These are phyloP conservation scores for Pseudocheirus occidentalis DNA, from an alignment of 2,797 vertebrate species.

Conservation along the genomic window DNA sequence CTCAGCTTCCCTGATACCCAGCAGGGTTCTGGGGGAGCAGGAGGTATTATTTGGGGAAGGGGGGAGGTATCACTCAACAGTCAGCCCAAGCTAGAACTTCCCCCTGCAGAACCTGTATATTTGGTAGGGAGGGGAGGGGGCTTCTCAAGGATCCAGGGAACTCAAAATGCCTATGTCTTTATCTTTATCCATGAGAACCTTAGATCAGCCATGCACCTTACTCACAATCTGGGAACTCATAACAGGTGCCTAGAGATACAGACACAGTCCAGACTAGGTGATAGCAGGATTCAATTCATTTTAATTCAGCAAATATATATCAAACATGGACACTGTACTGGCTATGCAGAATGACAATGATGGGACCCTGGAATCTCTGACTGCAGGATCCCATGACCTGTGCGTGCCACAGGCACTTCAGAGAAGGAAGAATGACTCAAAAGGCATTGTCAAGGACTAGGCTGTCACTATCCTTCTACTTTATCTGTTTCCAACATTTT, in stretches of 20 bases:
- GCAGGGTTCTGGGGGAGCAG: background rate
- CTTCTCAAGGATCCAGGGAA: background rate
- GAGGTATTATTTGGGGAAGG: background rate
- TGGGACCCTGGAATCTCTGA: background rate
- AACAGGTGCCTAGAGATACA: background rate
- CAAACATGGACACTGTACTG: background rate
- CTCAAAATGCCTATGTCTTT: background rate
- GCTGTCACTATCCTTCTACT: background rate
- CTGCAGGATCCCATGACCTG: background rate
- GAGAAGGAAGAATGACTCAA: background rate
- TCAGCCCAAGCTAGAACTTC: background rate
- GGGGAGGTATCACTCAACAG: background rate
- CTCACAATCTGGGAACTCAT: background rate
- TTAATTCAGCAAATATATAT: background rate
- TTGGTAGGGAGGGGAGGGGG: background rate
- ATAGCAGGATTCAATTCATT: background rate
- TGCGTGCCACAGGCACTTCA: background rate
- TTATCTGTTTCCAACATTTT: slow-evolving; percentile 1
- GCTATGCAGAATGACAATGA: background rate
- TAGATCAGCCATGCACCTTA: background rate
- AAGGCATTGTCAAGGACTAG: background rate
- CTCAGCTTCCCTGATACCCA: background rate
- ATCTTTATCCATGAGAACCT: background rate
- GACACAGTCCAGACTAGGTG: background rate
- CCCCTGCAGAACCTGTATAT: background rate